Conservation (phyloP, 2,113 vertebrate species). For the Corythoichthys haematopterus region DNA sequence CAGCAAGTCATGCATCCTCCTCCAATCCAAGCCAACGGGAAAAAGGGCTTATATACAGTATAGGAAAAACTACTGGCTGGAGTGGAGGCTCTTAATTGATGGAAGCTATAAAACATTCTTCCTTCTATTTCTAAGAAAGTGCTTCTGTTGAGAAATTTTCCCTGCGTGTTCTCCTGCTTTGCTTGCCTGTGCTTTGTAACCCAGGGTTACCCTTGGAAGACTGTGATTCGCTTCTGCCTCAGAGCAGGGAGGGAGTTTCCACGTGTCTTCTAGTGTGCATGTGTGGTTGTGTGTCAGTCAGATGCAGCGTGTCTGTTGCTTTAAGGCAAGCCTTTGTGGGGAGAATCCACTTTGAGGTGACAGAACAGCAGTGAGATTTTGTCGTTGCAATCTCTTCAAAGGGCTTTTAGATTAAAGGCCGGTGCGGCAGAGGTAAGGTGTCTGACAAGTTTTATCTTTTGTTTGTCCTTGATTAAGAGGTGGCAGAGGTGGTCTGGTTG, state of each 20-base stretch:
- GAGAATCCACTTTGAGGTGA: slow-evolving; percentile 65
- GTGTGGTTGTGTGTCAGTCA: slow-evolving; percentile 61
- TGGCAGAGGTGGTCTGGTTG: slow-evolving; percentile 22
- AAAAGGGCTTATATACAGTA: slow-evolving; percentile 43
- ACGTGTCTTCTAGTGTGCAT: slow-evolving; percentile 57
- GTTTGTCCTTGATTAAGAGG: slow-evolving; percentile 46
- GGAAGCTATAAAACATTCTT: slow-evolving; percentile 46
- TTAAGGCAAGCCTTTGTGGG: slow-evolving; percentile 55
- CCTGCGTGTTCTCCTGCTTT: slow-evolving; percentile 57
- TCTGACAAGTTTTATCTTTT: slow-evolving; percentile 50
- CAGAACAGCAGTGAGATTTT: slow-evolving; percentile 49
- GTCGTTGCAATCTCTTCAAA: slow-evolving; percentile 65
- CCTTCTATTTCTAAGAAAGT: slow-evolving; percentile 28
- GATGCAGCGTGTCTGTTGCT: slow-evolving; percentile 49
- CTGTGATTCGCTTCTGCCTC: slow-evolving; percentile 67
- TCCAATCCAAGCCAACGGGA: slow-evolving; percentile 76
- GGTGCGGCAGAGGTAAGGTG: slow-evolving; percentile 63
- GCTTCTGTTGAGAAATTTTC: slow-evolving; percentile 52
- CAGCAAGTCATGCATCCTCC: slow-evolving; percentile 70
- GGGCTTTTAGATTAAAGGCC: slow-evolving; percentile 69
- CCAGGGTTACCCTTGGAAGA: slow-evolving; percentile 55
- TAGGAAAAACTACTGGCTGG: slow-evolving; percentile 50
- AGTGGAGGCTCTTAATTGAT: slow-evolving; percentile 19
- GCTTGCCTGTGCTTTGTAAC: slow-evolving; percentile 59
- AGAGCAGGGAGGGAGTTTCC: slow-evolving; percentile 68